Evolutionary conservation across 1,140 invertebrate genomes (phyloP).

Genomic region (Conus ventricosus): DNA sequence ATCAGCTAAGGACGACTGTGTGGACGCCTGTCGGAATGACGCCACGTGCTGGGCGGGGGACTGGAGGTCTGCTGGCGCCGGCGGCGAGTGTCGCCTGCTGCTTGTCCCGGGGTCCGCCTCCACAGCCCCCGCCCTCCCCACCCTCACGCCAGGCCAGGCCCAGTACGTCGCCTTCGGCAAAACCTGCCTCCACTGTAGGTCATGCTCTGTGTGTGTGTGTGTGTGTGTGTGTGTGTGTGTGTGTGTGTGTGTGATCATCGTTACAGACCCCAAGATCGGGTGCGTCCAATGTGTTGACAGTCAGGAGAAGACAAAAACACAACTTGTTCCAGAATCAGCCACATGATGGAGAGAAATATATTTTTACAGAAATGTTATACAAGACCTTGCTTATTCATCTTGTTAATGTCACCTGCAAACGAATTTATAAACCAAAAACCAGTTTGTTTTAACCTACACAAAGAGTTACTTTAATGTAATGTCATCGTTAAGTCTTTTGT

Average conservation of each 20-base stretch:
- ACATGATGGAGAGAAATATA: too few species aligned
- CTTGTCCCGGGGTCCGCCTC: background rate
- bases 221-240: background rate
- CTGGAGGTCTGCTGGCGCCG: background rate
- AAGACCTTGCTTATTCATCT: too few species aligned
- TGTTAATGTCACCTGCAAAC: too few species aligned
- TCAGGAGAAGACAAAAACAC: too few species aligned
- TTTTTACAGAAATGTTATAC: too few species aligned
- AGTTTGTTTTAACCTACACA: too few species aligned
- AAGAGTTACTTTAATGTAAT: too few species aligned
- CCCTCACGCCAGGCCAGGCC: background rate
- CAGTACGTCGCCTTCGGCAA: background rate
- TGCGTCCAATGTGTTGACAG: too few species aligned
- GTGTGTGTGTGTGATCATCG: slow-evolving; percentile 27
- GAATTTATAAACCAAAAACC: too few species aligned
- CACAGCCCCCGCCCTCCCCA: background rate
- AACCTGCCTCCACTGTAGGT: slow-evolving; percentile 31
- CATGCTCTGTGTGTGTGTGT: background rate
- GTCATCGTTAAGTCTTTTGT: too few species aligned
- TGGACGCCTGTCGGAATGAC: background rate
- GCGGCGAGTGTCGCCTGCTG: background rate
- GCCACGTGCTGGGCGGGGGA: slow-evolving; percentile 9
- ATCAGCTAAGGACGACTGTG: background rate
- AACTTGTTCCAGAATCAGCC: too few species aligned
- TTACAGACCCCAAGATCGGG: background rate